These are phyloP conservation scores for Cyaniris semiargus DNA, from an alignment of 2,888 invertebrate genomes.

Conservation along the genomic window DNA sequence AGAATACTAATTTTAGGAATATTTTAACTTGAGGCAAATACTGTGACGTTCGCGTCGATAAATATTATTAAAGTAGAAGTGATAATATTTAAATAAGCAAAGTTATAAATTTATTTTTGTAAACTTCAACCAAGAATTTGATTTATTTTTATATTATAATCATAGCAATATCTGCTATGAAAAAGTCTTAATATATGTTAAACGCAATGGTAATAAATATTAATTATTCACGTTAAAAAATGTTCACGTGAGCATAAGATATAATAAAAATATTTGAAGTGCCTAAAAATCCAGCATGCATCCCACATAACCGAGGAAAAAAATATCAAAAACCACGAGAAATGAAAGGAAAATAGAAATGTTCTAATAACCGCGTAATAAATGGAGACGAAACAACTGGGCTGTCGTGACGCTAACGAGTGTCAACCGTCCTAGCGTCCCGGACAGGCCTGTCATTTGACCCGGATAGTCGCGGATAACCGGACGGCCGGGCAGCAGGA, in stretches of 20 bases:
- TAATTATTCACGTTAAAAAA: too few species aligned
- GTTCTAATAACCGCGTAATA: constrained; percentile 11
- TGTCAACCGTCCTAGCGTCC: background rate
- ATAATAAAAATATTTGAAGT: background rate
- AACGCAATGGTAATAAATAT: too few species aligned
- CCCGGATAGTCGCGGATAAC: background rate
- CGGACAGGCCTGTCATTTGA: background rate
- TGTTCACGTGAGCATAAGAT: too few species aligned
- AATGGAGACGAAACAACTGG: constrained; percentile 15
- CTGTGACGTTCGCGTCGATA: background rate
- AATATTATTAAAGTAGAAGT: background rate
- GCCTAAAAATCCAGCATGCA: background rate
- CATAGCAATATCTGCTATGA: too few species aligned
- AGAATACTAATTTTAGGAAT: background rate
- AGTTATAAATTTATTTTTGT: too few species aligned
- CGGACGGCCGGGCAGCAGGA: background rate
- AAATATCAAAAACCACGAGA: background rate
- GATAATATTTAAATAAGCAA: background rate
- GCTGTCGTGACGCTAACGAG: constrained; percentile 1
- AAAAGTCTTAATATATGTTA: too few species aligned
- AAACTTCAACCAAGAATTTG: too few species aligned
- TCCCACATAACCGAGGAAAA: background rate
- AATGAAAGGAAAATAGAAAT: background rate
- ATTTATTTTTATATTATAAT: too few species aligned
- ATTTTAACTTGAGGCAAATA: background rate